Conservation (phyloP, 2,888 invertebrate genomes). For the Stenotaenia linearis region DNA sequence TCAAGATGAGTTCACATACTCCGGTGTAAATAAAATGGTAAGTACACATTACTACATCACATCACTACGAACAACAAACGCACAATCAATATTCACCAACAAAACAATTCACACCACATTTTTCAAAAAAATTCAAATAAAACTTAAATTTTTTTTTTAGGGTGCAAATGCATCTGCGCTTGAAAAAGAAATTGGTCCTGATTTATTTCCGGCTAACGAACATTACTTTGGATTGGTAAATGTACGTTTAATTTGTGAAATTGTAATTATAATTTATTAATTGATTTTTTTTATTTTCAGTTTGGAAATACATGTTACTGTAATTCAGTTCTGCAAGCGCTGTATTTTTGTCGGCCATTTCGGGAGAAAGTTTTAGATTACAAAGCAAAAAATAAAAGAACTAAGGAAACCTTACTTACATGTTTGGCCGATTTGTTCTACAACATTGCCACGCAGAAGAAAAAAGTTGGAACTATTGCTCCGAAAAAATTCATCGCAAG, state of each 20-base stretch:
- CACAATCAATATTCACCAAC: not conserved
- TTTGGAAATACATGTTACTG: conserved; percentile 99
- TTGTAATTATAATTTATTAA: conserved; percentile 26
- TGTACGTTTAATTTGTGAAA: conserved; percentile 58
- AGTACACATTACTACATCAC: not conserved
- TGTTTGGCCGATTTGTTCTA: conserved; percentile 98
- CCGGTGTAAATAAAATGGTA: conserved; percentile 18
- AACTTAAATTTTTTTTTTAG: conserved; percentile 53
- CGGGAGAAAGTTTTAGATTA: conserved; percentile 97
- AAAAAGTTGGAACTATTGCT: conserved; percentile 96
- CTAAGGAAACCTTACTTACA: conserved; percentile 94
- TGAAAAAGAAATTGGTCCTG: conserved; percentile 98
- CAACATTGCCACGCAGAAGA: conserved; percentile 99
- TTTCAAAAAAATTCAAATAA: not conserved
- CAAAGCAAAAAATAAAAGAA: conserved; percentile 89
- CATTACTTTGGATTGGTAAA: conserved; percentile 99
- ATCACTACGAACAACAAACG: not conserved
- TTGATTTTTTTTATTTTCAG: conserved; percentile 53
- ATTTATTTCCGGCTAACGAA: conserved; percentile 97
- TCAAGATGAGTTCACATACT: conserved; percentile 12
- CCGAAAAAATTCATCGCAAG: conserved; percentile 99
- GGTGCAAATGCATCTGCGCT: conserved; percentile 98
- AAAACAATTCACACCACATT: not conserved
- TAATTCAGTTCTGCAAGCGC: conserved; percentile 97
- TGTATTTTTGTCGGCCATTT: conserved; percentile 99